Conservation (phyloP, 2,888 invertebrate species). For the Noctuana brunneofusca region DNA sequence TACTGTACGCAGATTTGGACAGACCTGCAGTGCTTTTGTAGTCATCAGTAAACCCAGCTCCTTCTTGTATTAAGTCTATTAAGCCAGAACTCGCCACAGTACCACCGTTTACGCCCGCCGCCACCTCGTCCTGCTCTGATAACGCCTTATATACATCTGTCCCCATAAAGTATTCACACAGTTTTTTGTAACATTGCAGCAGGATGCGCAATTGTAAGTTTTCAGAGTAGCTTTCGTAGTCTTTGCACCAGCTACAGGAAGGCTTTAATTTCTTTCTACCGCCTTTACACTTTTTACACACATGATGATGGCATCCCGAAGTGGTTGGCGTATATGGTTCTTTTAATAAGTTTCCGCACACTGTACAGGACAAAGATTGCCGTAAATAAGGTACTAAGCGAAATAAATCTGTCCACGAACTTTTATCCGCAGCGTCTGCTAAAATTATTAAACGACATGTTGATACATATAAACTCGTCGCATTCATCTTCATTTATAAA, state of each 20-base stretch:
- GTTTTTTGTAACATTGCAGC: constrained; percentile 93
- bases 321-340: constrained; percentile 91
- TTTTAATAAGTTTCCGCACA: constrained; percentile 91
- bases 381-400: constrained; percentile 92
- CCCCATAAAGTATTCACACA: constrained; percentile 91
- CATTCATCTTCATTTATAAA: constrained; percentile 85
- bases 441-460: constrained; percentile 91
- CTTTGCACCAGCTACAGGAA: constrained; percentile 92
- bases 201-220: constrained; percentile 91
- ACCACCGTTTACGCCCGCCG: constrained; percentile 77
- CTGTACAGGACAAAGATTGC: constrained; percentile 94
- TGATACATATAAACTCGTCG: constrained; percentile 91
- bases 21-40: constrained; percentile 88
- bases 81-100: constrained; percentile 83
- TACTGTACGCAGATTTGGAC: constrained; percentile 88
- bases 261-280: constrained; percentile 93
- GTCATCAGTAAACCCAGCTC: constrained; percentile 89
- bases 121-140: constrained; percentile 78
- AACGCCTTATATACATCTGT: constrained; percentile 87
- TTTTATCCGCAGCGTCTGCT: constrained; percentile 87
- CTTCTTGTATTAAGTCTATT: constrained; percentile 90
- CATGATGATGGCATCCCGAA: constrained; percentile 93
- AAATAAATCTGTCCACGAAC: constrained; percentile 91
- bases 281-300: constrained; percentile 92
- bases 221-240: constrained; percentile 91